phyloP scores from a whole-genome alignment of 2,113 vertebrate genomes.

The Regulus satrapa region DNA sequence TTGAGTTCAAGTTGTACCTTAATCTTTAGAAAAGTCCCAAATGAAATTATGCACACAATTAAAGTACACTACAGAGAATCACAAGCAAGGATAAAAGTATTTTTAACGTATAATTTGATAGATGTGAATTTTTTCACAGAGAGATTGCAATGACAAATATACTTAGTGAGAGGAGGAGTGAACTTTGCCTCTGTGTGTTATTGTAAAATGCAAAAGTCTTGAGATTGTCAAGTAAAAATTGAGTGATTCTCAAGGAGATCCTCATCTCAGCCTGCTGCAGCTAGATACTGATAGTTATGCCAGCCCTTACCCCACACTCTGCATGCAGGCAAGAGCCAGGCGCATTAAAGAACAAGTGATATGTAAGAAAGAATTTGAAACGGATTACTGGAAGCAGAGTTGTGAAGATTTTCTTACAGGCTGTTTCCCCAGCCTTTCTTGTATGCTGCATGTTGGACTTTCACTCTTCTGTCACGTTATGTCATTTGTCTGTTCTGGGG shows the following conservation, averaged over 20 bases:
- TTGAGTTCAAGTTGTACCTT: background rate
- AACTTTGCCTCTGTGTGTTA: background rate
- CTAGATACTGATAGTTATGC: background rate
- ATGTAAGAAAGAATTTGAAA: background rate
- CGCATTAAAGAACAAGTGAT: background rate
- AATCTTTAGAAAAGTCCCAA: conserved; percentile 3
- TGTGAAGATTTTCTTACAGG: background rate
- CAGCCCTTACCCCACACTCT: background rate
- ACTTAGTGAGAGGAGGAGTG: background rate
- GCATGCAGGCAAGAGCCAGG: background rate
- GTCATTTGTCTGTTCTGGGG: background rate
- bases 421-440: background rate
- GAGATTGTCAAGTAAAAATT: background rate
- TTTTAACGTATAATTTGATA: conserved; percentile 1
- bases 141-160: background rate
- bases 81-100: conserved; percentile 1
- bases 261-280: background rate
- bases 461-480: background rate
- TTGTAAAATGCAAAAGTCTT: background rate
- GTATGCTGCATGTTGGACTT: background rate
- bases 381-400: background rate
- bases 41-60: background rate
- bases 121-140: background rate
- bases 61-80: background rate
- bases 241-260: background rate